A percentile compares a stretch with the other conserved stretches of the same genome.
Evolutionary conservation across 2,113 vertebrate genomes (phyloP).

Genomic region (Gymnarchus niloticus): DNA sequence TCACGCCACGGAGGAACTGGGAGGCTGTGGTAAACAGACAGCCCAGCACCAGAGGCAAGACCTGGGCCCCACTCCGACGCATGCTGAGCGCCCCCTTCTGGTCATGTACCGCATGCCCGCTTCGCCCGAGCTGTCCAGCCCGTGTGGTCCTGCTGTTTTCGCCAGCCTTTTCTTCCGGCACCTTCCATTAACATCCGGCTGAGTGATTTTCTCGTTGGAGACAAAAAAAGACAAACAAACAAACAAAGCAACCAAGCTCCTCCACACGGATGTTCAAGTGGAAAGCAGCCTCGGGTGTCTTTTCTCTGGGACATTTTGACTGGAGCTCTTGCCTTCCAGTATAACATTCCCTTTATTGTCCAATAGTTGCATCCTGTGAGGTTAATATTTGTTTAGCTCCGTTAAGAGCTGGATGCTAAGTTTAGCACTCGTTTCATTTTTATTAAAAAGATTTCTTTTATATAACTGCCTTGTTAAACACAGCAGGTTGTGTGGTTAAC

Average conservation of each 20-base stretch:
- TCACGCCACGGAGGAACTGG: too few relatives aligned
- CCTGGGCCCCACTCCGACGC: too few relatives aligned
- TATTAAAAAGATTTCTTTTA: neutral
- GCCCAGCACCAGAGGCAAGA: too few relatives aligned
- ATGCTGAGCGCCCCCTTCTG: too few relatives aligned
- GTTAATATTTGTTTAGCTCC: neutral
- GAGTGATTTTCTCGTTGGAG: too few relatives aligned
- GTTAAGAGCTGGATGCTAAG: neutral
- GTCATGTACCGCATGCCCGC: too few relatives aligned
- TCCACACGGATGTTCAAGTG: neutral
- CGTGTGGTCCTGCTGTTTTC: neutral
- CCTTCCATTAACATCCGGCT: neutral
- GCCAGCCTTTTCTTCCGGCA: neutral
- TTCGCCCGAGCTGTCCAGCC: neutral
- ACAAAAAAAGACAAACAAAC: neutral
- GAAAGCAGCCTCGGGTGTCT: neutral
- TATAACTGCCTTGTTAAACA: neutral
- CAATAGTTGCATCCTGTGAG: neutral
- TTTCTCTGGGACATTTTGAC: neutral
- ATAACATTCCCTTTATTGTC: neutral
- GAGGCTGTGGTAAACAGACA: too few relatives aligned
- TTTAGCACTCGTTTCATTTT: neutral
- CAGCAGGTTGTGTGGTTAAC: neutral
- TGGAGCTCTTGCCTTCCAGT: neutral
- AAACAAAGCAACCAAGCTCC: neutral